Evolutionary conservation across 2,113 vertebrate genomes (phyloP), one percentile per base, ranked within the genome.

Genomic region (Leptobrachium ailaonicum): DNA sequence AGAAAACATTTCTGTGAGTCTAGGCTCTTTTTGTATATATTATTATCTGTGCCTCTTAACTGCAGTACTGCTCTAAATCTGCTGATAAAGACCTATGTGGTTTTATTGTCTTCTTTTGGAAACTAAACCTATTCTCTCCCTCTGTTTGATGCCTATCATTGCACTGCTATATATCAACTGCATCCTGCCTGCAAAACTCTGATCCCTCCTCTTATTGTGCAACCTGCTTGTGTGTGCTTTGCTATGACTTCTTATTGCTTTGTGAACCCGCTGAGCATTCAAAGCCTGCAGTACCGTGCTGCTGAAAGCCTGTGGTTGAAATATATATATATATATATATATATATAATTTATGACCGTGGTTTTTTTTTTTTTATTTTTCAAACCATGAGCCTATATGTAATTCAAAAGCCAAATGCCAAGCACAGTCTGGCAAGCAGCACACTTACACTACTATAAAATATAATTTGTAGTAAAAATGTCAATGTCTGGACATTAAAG

Each of bases 1-100:
- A 80, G 78, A 62, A 80, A 73, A 56, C 41, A 80, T 74, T 43
- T 58, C 40, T 74, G 78, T 80, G 78, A 80, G 78, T 80, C 68
- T 80, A 80, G 78, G 78, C 64, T 54, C 50, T 74, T 74, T 74
- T 80, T 80, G 54, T 73, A 43, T 73, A 41, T 74, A 47, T 74
- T 64, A 79, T 32, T 66, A 68, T 7, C 71, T 74, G 11, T 69
- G 50, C 60, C 77, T 80, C 71, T 32, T 44, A 73, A 50, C 32
- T 64, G 20, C 20, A 73, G 70, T 42, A 56, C 50, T 73, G 77
- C 78, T 80, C 44, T 72, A n/a, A 72, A 56, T 40, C 64, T 64
- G 64, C 75, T 76, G 67, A 40, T 20, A 70, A 62, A 54, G 2
- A 76, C 42, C 13, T 47, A 10, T 73, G 47, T 67, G 45, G 66